These are phyloP conservation scores for Idaea aversata DNA, from an alignment of 2,888 invertebrate species.

Conservation along the genomic window DNA sequence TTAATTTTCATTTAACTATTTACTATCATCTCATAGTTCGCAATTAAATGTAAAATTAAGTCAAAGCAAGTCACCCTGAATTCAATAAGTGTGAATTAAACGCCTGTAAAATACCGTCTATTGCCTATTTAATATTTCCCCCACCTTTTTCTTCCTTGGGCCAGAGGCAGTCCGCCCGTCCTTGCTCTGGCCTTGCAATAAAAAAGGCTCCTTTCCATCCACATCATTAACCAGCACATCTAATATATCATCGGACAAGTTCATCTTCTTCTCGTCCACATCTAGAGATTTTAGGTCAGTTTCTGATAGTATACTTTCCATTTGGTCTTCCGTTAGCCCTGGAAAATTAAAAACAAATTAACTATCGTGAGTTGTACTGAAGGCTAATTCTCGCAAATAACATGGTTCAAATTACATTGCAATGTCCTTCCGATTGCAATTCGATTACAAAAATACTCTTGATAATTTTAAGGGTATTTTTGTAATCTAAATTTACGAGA, in stretches of 20 bases:
- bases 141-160: slow-evolving; percentile 44
- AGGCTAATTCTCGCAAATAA: too few relatives aligned
- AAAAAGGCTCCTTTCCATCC: slow-evolving; percentile 66
- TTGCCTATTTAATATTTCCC: neutral
- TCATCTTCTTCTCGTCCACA: slow-evolving; percentile 47
- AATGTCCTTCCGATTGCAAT: too few relatives aligned
- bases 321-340: slow-evolving; percentile 61
- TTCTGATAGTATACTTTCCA: slow-evolving; percentile 63
- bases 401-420: too few relatives aligned
- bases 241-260: slow-evolving; percentile 46
- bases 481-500: too few relatives aligned
- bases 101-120: too few relatives aligned
- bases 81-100: too few relatives aligned
- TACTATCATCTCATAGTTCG: too few relatives aligned
- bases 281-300: slow-evolving; percentile 57
- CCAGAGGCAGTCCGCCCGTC: slow-evolving; percentile 69
- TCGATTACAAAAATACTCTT: too few relatives aligned
- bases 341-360: slow-evolving; percentile 8
- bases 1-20: too few relatives aligned
- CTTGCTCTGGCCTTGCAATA: slow-evolving; percentile 70
- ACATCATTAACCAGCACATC: slow-evolving; percentile 51
- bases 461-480: too few relatives aligned
- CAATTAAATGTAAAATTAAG: neutral
- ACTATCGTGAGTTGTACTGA: too few relatives aligned
- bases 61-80: neutral